Percentiles rank a stretch among this genome's conserved stretches.
Conservation (phyloP, 2,888 invertebrate genomes). For the Hirtodrosophila alboralis region DNA sequence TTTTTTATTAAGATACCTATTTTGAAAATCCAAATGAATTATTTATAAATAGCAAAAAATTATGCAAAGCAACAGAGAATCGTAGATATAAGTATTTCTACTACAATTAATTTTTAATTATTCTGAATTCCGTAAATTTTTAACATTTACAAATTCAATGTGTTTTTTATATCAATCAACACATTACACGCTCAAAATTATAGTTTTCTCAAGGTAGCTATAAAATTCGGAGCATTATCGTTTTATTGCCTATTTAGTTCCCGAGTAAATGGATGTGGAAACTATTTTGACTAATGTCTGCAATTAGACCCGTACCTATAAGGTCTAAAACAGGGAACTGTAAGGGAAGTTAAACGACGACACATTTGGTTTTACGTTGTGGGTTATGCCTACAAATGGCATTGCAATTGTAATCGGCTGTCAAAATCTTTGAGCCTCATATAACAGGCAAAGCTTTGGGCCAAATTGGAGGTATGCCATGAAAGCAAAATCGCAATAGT, state of each 20-base stretch:
- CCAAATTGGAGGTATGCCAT: constrained; percentile 23
- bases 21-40: no score
- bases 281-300: constrained; percentile 18
- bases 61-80: no score
- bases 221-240: constrained; percentile 14
- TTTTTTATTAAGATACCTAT: no score
- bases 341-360: constrained; percentile 18
- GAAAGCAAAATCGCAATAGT: constrained; percentile 5
- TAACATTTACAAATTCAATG: no score
- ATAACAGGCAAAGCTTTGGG: constrained; percentile 38
- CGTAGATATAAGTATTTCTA: no score
- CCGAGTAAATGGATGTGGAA: constrained; percentile 30
- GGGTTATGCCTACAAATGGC: constrained; percentile 20
- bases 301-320: constrained; percentile 12
- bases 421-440: constrained; percentile 61
- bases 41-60: no score
- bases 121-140: no score
- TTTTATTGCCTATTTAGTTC: constrained; percentile 3
- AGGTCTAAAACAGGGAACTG: not conserved
- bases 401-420: constrained; percentile 58
- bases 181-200: not conserved
- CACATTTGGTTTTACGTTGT: constrained; percentile 15
- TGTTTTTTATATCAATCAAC: no score
- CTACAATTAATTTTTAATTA: no score
- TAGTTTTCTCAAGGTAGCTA: constrained; percentile 4